phyloP scores from a whole-genome alignment of 2,113 vertebrate species.

The Odocoileus virginianus region DNA sequence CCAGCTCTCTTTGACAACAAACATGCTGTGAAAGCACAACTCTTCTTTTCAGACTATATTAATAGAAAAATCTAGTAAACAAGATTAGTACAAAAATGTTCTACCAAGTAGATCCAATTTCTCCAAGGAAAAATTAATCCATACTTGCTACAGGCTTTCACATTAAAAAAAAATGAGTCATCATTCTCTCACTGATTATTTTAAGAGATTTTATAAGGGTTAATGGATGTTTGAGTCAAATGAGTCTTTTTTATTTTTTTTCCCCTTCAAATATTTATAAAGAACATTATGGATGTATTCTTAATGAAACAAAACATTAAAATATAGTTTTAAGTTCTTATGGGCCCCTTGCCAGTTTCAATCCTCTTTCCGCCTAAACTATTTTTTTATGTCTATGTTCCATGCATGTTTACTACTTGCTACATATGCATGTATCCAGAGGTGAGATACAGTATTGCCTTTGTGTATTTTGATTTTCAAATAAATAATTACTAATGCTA shows the following conservation, averaged over 20 bases:
- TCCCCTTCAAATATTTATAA: not conserved
- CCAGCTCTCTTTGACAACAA: conserved; percentile 50
- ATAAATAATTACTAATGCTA: not conserved
- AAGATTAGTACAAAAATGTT: conserved; percentile 48
- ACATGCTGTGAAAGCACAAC: conserved; percentile 33
- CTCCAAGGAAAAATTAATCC: conserved; percentile 45
- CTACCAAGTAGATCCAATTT: conserved; percentile 41
- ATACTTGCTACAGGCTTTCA: not conserved
- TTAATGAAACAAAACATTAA: conserved; percentile 18
- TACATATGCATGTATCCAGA: not conserved
- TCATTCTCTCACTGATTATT: conserved; percentile 58
- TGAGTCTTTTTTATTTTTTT: not conserved
- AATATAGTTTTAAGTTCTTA: not conserved
- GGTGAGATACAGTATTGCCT: not conserved
- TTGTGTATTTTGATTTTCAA: conserved; percentile 8
- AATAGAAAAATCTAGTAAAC: conserved; percentile 58
- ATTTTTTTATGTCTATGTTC: not conserved
- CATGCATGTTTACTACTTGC: not conserved
- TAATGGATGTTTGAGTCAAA: not conserved
- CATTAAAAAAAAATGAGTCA: conserved; percentile 42
- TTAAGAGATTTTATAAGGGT: conserved; percentile 59
- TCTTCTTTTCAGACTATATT: conserved; percentile 38
- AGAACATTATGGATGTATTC: not conserved
- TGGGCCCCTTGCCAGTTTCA: not conserved
- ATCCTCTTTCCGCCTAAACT: not conserved